Evolutionary conservation across 2,888 invertebrate genomes (phyloP), one percentile per base, ranked within the genome.

Genomic region (Cantharis rustica): DNA sequence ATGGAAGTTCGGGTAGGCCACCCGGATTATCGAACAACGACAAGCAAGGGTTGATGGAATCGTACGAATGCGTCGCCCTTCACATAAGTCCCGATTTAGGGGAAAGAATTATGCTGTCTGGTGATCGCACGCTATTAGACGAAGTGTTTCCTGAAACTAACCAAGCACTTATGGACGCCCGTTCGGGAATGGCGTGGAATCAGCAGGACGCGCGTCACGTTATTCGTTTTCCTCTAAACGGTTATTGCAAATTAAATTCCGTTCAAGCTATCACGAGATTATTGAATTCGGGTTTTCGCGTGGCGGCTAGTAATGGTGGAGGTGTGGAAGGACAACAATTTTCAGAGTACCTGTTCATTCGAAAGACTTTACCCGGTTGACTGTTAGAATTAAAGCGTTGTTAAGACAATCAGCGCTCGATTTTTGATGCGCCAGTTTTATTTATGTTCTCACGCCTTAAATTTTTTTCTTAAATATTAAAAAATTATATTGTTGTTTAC

Each of bases 251-350:
- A 88, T 90, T 96, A 81, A 96, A 95, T 87, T 95, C 95, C n/a
- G 93, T 96, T 79, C 96, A 96, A 88, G 95, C 95, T 78, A 93
- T 96, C 84, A 94, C 95, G 80, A 91, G 95, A 86, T 91, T 96
- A 68, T 89, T 96, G 68, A 95, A 95, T 86, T 91, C 93, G 79
- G 93, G 94, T 71, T 96, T 96, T 88, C 91, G 91, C 81, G 91
- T 96, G 76, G 93, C 93, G 70, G 95, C 96, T 23, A 95, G 95
- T 85, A 95, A 94, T 83, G 96, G 96, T 0, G 95, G 95, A 16
- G 95, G 95, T 3, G 95, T 96, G 61, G 96, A 96, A 86, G 95
- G 95, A 5, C 96, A 96, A 86, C 96, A 96, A 88, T 96, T 96
- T 89, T 95, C 95, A 84, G 96, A 96, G 89, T 96, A 96, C 89